These are phyloP conservation scores for Psilopogon haemacephalus DNA, from an alignment of 2,113 vertebrate species.

Conservation along the genomic window DNA sequence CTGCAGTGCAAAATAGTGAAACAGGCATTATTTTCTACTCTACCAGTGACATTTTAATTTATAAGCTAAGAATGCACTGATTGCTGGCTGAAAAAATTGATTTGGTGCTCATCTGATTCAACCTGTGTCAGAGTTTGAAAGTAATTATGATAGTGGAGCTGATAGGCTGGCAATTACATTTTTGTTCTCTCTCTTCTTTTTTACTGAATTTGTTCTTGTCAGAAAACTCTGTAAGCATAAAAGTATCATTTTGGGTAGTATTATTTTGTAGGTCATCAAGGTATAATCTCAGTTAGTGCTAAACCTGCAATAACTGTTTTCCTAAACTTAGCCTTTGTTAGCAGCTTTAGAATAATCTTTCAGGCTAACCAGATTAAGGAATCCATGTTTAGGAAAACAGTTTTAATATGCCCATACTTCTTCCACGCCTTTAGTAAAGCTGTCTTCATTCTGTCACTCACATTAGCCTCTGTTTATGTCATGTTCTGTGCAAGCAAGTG, in stretches of 20 bases:
- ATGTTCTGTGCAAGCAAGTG: neutral
- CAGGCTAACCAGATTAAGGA: neutral
- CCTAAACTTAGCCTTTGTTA: neutral
- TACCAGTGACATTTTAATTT: constrained; percentile 79
- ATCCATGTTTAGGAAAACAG: neutral
- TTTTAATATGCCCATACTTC: neutral
- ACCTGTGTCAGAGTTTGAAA: constrained; percentile 76
- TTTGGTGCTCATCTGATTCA: constrained; percentile 79
- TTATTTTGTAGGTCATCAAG: neutral
- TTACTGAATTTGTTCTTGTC: constrained; percentile 45
- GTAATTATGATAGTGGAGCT: constrained; percentile 77
- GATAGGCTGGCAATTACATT: constrained; percentile 78
- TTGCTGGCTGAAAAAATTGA: constrained; percentile 76
- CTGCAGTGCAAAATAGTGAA: constrained; percentile 5
- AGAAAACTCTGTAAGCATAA: neutral
- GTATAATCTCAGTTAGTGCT: neutral
- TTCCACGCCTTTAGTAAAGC: neutral
- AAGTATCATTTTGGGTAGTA: neutral
- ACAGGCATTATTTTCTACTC: constrained; percentile 64
- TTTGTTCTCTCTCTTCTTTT: constrained; percentile 54
- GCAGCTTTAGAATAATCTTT: neutral
- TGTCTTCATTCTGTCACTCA: neutral
- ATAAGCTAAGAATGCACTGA: constrained; percentile 68
- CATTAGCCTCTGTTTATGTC: neutral
- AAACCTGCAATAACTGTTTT: neutral